Percentiles rank a stretch among this genome's conserved stretches.
Evolutionary conservation across 2,888 invertebrate species (phyloP).

Genomic region (Smittia sp.): DNA sequence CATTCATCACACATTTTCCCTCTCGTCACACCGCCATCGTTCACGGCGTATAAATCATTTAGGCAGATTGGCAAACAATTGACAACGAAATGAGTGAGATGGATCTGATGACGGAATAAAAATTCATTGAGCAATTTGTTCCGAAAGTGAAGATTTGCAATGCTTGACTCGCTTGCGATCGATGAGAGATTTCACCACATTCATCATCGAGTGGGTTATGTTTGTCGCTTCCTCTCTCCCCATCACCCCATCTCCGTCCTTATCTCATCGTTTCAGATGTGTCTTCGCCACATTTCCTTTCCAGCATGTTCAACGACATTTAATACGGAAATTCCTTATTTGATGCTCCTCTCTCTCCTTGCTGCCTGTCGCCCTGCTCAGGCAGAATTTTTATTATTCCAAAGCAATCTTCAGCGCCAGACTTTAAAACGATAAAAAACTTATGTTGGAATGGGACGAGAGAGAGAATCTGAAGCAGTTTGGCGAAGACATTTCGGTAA

Average conservation of each 20-base stretch:
- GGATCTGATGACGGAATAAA: neutral
- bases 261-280: neutral
- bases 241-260: neutral
- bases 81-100: slow-evolving; percentile 22
- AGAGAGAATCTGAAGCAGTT: too few relatives aligned
- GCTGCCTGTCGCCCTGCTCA: too few relatives aligned
- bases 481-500: too few relatives aligned
- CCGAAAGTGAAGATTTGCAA: neutral
- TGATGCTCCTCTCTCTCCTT: neutral
- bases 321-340: slow-evolving; percentile 34
- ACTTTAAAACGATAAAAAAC: neutral
- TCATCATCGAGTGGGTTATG: slow-evolving; percentile 2
- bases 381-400: neutral
- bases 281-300: slow-evolving; percentile 17
- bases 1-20: slow-evolving; percentile 9
- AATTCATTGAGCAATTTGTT: slow-evolving; percentile 8
- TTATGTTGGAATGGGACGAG: too few relatives aligned
- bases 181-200: slow-evolving; percentile 1
- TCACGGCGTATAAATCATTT: neutral
- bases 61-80: slow-evolving; percentile 23
- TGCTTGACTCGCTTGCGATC: neutral
- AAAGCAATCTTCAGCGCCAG: neutral
- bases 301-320: neutral
- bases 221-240: slow-evolving; percentile 4
- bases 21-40: neutral